Evolutionary conservation across 2,797 vertebrate species (phyloP).

Genomic region (Rousettus madagascariensis): DNA sequence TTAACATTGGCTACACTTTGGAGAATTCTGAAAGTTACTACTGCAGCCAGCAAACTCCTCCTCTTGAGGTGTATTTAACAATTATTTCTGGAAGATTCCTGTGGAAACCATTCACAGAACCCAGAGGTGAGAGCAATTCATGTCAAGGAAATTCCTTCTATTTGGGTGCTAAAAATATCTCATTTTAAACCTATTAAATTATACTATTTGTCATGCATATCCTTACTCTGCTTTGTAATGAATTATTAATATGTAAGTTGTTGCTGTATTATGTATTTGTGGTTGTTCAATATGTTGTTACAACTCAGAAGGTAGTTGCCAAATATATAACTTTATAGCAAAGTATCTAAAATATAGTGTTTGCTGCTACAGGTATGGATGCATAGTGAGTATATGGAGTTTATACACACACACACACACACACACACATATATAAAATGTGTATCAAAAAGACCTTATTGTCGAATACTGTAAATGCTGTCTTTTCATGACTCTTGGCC

Average conservation of each 20-base stretch:
- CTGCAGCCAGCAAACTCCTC: neutral
- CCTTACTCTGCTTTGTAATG: neutral
- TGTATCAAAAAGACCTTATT: neutral
- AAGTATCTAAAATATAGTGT: neutral
- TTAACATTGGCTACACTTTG: neutral
- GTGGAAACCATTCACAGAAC: neutral
- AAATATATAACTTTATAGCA: neutral
- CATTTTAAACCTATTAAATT: neutral
- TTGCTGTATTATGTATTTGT: neutral
- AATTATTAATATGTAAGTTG: neutral
- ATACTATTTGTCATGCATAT: neutral
- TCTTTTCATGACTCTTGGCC: neutral
- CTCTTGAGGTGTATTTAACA: neutral
- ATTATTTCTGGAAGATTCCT: neutral
- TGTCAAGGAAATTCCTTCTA: neutral
- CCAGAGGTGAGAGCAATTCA: neutral
- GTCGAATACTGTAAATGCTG: neutral
- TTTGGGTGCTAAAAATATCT: neutral
- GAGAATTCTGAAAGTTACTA: neutral
- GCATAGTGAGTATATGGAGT: neutral
- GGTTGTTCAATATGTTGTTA: neutral
- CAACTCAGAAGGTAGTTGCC: neutral
- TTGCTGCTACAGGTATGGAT: neutral
- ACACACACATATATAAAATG: neutral
- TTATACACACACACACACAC: too few relatives aligned